phyloP scores from a whole-genome alignment of 2,888 invertebrate species.

The Trichacis sp. region DNA sequence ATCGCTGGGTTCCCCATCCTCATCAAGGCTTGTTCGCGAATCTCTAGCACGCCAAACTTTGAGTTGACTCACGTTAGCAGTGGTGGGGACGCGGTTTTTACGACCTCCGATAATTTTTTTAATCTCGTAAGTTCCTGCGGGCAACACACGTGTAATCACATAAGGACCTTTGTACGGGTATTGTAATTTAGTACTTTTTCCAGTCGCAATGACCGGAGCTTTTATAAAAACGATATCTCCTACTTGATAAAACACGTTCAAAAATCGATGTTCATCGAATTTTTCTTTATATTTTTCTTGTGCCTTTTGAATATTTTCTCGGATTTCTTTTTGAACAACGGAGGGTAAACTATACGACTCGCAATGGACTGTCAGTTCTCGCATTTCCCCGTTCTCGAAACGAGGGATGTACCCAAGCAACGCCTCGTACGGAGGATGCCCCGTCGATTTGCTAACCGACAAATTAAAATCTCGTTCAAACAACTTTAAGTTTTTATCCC shows the following conservation, averaged over 20 bases:
- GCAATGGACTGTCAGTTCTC: neutral
- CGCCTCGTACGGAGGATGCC: neutral
- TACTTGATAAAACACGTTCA: neutral
- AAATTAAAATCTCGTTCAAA: neutral
- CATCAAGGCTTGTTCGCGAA: no score
- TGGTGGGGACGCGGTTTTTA: neutral
- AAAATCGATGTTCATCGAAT: neutral
- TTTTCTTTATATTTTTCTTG: neutral
- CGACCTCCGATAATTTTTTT: neutral
- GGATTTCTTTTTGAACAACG: neutral
- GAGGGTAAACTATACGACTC: neutral
- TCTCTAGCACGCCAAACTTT: slow-evolving; percentile 1
- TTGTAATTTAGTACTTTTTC: neutral
- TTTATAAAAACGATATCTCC: neutral
- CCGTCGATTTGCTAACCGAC: neutral
- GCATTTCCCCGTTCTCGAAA: neutral
- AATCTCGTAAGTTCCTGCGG: neutral
- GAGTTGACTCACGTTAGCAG: neutral
- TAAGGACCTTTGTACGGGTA: neutral
- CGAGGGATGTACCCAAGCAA: neutral
- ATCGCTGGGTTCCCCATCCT: no score
- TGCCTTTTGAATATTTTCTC: neutral
- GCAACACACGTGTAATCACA: neutral
- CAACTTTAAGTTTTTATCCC: neutral
- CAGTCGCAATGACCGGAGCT: neutral